Evolutionary conservation across 2,888 invertebrate genomes (phyloP), one percentile per base, ranked within the genome.

Genomic region (Willowsia nigromaculata): DNA sequence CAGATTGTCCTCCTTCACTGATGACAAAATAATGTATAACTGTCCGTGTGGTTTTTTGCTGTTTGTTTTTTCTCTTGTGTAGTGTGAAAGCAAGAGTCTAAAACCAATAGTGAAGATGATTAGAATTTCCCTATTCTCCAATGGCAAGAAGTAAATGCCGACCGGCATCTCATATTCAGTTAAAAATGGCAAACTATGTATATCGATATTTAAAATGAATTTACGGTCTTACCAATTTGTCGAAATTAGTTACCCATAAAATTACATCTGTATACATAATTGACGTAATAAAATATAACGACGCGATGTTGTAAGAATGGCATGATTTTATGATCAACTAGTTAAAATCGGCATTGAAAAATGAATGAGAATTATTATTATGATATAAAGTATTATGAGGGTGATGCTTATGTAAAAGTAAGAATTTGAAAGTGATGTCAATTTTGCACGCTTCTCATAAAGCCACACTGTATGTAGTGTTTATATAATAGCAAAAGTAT

Each of bases 401-500:
- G 4, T 15, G 1, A 18, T 37, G 15, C 18, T 11, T 13, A n/a
- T 65, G 37, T 18, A 65, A 65, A 65, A 33, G 37, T 65, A 9
- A 65, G 37, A 65, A 65, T 65, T 65, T 37, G 65, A 65, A 65
- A 65, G 65, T 65, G 37, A 37, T 37, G 59, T 59, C 3, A 37
- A 37, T 65, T 65, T 33, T 25, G 65, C 65, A 33, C 37, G n/a
- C 37, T 27, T 18, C 65, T 9, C 33, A 65, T 27, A 27, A 59
- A 27, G 2, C 6, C 22, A 68, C 22, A 68, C 68, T 65, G 40
- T 18, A 33, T 18, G 18, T 0, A 9, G 18, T 43, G 43, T 71
- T 71, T 71, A 71, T 71, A 43, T 71, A 71, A 71, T 25, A 40
- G 71, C 71, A 71, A 71, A 40, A 43, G 71, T 71, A 71, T 2